Evolutionary conservation across 2,113 vertebrate genomes (phyloP).

Genomic region (Gadus macrocephalus): DNA sequence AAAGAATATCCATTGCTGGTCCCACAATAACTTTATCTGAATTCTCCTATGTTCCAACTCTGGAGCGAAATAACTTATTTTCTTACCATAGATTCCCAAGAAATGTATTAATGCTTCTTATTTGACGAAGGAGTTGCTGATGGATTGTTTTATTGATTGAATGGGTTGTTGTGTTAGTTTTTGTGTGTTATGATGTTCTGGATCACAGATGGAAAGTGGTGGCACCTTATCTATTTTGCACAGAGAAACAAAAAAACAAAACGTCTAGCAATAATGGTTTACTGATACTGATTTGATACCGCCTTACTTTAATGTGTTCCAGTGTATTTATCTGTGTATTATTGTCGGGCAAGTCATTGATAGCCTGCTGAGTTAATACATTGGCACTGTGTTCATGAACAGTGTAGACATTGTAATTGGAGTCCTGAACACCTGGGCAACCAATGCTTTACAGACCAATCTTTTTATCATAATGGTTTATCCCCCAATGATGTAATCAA

Average conservation of each 20-base stretch:
- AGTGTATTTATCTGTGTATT: conserved; percentile 5
- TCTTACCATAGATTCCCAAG: too few relatives aligned
- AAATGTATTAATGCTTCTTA: too few relatives aligned
- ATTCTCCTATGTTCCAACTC: too few relatives aligned
- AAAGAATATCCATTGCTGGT: too few relatives aligned
- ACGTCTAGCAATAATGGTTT: conserved; percentile 72
- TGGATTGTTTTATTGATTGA: conserved; percentile 14
- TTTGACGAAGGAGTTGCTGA: not conserved
- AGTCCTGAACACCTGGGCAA: not conserved
- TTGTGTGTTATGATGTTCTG: conserved; percentile 43
- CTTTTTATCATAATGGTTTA: too few relatives aligned
- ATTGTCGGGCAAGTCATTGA: too few relatives aligned
- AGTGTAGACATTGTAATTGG: not conserved
- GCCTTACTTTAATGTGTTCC: conserved; percentile 7
- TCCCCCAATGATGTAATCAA: too few relatives aligned
- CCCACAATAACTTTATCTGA: too few relatives aligned
- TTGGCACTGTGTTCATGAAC: not conserved
- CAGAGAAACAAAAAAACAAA: conserved; percentile 50
- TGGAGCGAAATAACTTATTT: too few relatives aligned
- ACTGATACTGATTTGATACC: conserved; percentile 33
- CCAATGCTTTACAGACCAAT: too few relatives aligned
- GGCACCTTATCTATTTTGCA: conserved; percentile 68
- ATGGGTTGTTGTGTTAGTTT: conserved; percentile 21
- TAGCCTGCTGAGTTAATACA: not conserved
- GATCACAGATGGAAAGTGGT: conserved; percentile 31